Percentiles rank a stretch among this genome's conserved stretches.
Evolutionary conservation across 64 coral and sea anemone species (phyloP).

Genomic region (Orbicella faveolata): DNA sequence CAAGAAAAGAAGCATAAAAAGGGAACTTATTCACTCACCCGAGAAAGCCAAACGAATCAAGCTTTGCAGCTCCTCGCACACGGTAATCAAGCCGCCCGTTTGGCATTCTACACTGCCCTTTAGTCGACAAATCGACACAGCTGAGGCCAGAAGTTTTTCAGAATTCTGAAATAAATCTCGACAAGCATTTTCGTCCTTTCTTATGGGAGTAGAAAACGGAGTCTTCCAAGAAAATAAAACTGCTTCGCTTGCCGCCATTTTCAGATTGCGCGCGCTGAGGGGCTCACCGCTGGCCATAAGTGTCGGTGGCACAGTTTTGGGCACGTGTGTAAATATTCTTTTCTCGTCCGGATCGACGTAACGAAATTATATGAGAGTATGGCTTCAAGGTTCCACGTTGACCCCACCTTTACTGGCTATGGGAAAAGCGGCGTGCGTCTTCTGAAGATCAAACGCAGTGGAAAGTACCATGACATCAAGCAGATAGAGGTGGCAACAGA

Average conservation of each 20-base stretch:
- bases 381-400: conserved; percentile 53
- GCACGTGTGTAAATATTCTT: neutral
- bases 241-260: conserved; percentile 70
- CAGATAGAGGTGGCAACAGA: conserved; percentile 83
- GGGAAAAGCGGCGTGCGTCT: conserved; percentile 87
- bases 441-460: conserved; percentile 66
- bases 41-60: conserved; percentile 75
- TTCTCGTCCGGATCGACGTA: neutral
- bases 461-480: conserved; percentile 77
- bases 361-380: neutral
- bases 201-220: conserved; percentile 78
- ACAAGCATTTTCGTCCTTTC: conserved; percentile 58
- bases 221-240: conserved; percentile 48
- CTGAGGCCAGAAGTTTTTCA: conserved; percentile 94
- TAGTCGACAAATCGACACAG: conserved; percentile 96
- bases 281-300: neutral
- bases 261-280: neutral
- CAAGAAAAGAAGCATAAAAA: neutral
- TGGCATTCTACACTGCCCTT: conserved; percentile 95
- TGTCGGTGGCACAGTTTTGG: neutral
- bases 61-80: conserved; percentile 92
- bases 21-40: conserved; percentile 39
- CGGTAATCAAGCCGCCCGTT: conserved; percentile 94
- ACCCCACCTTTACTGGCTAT: conserved; percentile 62
- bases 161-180: conserved; percentile 88